A percentile compares a stretch with the other conserved stretches of the same genome.
phyloP scores from a whole-genome alignment of 1,140 invertebrate species.

The Drosophila seguyi region DNA sequence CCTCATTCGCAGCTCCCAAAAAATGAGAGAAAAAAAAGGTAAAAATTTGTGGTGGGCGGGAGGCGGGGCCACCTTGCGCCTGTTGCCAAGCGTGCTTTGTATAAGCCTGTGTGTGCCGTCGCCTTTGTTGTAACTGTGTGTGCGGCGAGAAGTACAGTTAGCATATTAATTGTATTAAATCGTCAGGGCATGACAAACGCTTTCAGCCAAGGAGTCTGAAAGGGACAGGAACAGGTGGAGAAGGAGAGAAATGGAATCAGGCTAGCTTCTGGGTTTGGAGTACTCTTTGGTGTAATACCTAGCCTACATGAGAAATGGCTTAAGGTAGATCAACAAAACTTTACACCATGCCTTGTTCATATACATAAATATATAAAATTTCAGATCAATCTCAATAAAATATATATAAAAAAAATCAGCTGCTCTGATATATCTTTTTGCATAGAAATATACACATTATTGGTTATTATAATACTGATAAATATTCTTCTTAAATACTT shows the following conservation, averaged over 20 bases:
- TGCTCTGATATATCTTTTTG: background rate
- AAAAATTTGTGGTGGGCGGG: constrained; percentile 34
- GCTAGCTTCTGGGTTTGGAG: background rate
- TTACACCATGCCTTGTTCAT: background rate
- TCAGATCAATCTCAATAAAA: background rate
- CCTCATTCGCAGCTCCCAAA: constrained; percentile 71
- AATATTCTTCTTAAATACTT: background rate
- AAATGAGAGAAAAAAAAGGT: constrained; percentile 22
- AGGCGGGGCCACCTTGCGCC: constrained; percentile 68
- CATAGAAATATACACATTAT: background rate
- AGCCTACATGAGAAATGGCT: background rate
- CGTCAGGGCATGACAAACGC: constrained; percentile 62
- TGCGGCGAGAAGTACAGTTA: constrained; percentile 80
- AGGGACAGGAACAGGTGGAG: background rate
- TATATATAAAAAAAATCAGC: background rate
- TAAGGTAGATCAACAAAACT: background rate
- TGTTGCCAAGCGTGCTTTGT: constrained; percentile 65
- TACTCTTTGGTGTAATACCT: background rate
- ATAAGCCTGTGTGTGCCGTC: constrained; percentile 30
- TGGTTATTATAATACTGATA: background rate
- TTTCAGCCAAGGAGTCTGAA: constrained; percentile 22
- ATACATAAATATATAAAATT: background rate
- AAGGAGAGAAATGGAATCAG: background rate
- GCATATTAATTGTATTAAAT: constrained; percentile 83
- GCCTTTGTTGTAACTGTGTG: constrained; percentile 61